Evolutionary conservation across 2,797 vertebrate species (phyloP).

Genomic region (Lepus townsendii): DNA sequence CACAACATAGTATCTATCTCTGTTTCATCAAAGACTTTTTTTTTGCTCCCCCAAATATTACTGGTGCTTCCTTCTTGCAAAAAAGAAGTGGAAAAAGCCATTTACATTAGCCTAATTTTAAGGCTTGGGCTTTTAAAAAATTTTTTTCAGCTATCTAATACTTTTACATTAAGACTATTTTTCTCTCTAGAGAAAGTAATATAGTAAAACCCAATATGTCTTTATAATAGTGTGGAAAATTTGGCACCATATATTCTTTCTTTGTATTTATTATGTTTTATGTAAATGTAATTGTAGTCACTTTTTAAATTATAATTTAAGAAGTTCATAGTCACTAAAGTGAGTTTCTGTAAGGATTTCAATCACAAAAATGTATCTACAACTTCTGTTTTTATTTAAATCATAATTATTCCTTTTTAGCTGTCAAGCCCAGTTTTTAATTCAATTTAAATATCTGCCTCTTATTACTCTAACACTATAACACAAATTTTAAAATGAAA

Average conservation of each 20-base stretch:
- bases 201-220: constrained; percentile 30
- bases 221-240: constrained; percentile 51
- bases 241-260: background rate
- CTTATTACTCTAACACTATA: constrained; percentile 34
- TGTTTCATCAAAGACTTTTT: constrained; percentile 13
- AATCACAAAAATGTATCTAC: constrained; percentile 9
- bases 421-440: constrained; percentile 55
- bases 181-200: constrained; percentile 55
- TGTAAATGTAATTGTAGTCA: constrained; percentile 59
- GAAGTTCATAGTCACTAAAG: constrained; percentile 13
- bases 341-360: constrained; percentile 10
- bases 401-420: constrained; percentile 53
- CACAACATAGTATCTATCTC: background rate
- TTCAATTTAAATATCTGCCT: constrained; percentile 50
- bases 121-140: background rate
- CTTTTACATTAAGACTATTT: constrained; percentile 39
- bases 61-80: constrained; percentile 30
- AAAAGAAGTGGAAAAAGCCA: constrained; percentile 35
- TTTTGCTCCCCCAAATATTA: background rate
- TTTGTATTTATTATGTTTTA: constrained; percentile 59
- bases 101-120: constrained; percentile 28
- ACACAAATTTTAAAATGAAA: constrained; percentile 58
- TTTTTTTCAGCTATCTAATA: constrained; percentile 47
- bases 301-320: constrained; percentile 51
- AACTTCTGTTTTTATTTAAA: constrained; percentile 66